Base-by-base conservation (phyloP, 2,888 invertebrate genomes). In the Nemoura dubitans region DNA sequence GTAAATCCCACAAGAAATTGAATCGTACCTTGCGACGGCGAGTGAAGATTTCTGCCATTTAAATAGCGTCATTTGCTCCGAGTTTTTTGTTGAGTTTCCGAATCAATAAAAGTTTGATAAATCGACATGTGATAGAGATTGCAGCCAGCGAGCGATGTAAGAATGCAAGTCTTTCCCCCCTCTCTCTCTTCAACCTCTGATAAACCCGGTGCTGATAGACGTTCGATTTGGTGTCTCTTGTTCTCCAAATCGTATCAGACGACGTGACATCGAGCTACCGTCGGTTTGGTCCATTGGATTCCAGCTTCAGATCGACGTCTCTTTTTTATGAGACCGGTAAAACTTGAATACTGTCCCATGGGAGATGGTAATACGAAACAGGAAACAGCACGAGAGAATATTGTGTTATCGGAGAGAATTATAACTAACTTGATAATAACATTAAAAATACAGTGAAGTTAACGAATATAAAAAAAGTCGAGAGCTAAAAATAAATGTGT, bases 291-390 rank as follows among this genome's bases (percentile, higher is more conserved):
- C 59, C 59, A 59, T 59, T 59, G 59, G 59, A 59, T 10, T 7
- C 14, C 36, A 78, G 76, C 26, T 25, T 5, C 76, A 76, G 78
- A 78, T 78, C 27, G 78, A 28, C 78, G 6, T 78, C 78, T 26
- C 78, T 78, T 78, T 78, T 78, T 78, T 28, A 78, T n/a, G 78
- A 78, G 78, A 78, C 78, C 78, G 78, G 78, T 78, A 78, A 78
- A 78, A 78, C 78, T 28, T 28, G 78, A 78, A 14, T 78, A 59
- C 78, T 26, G 3, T 78, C 78, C 78, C 78, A 3, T 28, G 78
- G 78, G 25, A 78, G 78, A 78, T 78, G 78, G 26, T 78, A 78
- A 78, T 78, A 25, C 78, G 10, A 78, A 78, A 78, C 78, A 78
- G 78, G 26, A 78, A 78, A 78, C 78, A 14, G n/a, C 10, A 78